Evolutionary conservation across 2,888 invertebrate genomes (phyloP), one percentile per base, ranked within the genome.

Genomic region (Erebia aethiops): DNA sequence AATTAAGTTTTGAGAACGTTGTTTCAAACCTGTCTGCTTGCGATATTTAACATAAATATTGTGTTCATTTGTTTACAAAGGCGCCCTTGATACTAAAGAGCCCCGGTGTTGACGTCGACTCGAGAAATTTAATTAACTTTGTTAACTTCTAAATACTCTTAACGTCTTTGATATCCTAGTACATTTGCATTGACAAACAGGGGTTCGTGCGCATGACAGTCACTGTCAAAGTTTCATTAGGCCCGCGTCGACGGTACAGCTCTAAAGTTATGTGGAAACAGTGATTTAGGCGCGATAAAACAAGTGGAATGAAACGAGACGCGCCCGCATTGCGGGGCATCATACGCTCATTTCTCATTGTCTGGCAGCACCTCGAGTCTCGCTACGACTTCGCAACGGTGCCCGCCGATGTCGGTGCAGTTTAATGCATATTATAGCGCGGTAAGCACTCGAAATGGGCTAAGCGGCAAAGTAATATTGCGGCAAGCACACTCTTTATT

Each of bases 111-210:
- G 87, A 87, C 88, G 86, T 87, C 89, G 89, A 91, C 88, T 90
- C 87, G 83, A 83, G 81, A 86, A 91, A 92, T 93, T 92, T 92
- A 93, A 93, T 93, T 93, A 93, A 92, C 90, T 92, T 92, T 89
- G 89, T 90, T 91, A 92, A 92, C 90, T 93, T 91, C 91, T 89
- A 92, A 92, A 93, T 89, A 92, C 91, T 92, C 92, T 91, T 91
- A 90, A 90, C 91, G 89, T 92, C 91, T 92, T 90, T 90, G 91
- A 91, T 92, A 92, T 88, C 86, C 88, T 87, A 79, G 84, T 84
- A 82, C 87, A 87, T 86, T 87, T 86, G 83, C 89, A 90, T 89
- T 90, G 89, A 88, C 88, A 90, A 88, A 88, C 87, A 85, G 83
- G 85, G 84, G 85, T 79, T 85, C 82, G 86, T 90, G 90, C 86